phyloP scores from a whole-genome alignment of 1,140 invertebrate species.

The Oreohelix idahoensis region DNA sequence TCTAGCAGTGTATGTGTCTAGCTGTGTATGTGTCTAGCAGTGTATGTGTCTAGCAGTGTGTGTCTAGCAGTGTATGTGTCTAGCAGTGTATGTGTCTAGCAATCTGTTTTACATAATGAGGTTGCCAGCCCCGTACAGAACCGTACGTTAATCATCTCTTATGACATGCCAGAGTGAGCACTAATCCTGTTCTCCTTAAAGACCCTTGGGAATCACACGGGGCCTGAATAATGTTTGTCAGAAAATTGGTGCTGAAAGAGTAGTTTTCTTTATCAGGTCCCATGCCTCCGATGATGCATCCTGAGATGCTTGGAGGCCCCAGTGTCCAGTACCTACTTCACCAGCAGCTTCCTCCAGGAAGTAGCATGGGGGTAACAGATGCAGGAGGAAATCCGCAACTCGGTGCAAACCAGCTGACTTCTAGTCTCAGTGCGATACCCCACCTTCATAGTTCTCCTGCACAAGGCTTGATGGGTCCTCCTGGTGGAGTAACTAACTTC shows the following conservation, averaged over 20 bases:
- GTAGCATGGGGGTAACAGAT: neutral
- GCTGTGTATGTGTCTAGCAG: no score
- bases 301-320: conserved; percentile 8
- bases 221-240: no score
- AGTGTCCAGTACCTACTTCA: conserved; percentile 28
- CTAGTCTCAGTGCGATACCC: neutral
- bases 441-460: conserved; percentile 17
- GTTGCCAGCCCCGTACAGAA: no score
- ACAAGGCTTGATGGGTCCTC: conserved; percentile 18
- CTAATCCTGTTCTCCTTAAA: no score
- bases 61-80: no score
- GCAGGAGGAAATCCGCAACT: conserved; percentile 30
- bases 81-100: no score
- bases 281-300: conserved; percentile 17
- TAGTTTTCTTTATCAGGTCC: neutral
- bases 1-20: no score
- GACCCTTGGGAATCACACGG: no score
- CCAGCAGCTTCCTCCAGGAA: neutral
- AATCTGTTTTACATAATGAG: no score
- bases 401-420: neutral
- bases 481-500: conserved; percentile 2
- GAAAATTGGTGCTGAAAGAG: neutral
- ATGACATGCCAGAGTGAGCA: no score
- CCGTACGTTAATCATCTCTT: no score
- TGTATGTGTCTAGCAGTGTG: no score